Evolutionary conservation across 1,140 invertebrate genomes (phyloP).

Genomic region (Calliopsis andreniformis): DNA sequence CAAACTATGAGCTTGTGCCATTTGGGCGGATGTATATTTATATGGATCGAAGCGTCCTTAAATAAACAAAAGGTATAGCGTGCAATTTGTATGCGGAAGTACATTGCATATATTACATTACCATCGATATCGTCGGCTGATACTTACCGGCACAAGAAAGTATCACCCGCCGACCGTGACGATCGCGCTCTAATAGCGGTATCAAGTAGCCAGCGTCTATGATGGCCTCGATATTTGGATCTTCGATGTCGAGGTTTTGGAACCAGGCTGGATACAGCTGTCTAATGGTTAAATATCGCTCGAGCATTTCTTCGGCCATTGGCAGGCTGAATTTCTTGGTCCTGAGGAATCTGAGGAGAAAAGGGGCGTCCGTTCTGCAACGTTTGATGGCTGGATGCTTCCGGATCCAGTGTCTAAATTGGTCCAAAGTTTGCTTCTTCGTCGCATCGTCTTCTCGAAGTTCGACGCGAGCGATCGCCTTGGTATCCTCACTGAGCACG

Average conservation of each 20-base stretch:
- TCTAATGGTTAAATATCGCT: constrained; percentile 91
- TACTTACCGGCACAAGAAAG: constrained; percentile 86
- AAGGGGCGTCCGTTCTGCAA: constrained; percentile 89
- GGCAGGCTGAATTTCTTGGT: constrained; percentile 93
- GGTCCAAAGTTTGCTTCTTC: constrained; percentile 85
- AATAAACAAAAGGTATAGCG: constrained; percentile 26
- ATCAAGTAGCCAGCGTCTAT: constrained; percentile 91
- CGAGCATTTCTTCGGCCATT: constrained; percentile 91
- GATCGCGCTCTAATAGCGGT: constrained; percentile 88
- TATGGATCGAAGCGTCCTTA: constrained; percentile 88
- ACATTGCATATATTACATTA: no score
- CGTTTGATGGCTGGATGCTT: constrained; percentile 89
- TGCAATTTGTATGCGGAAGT: not conserved
- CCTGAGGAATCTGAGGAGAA: constrained; percentile 91
- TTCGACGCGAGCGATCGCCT: constrained; percentile 85
- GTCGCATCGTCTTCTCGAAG: constrained; percentile 87
- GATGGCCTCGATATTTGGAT: constrained; percentile 88
- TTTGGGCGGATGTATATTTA: constrained; percentile 87
- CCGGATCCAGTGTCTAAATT: constrained; percentile 89
- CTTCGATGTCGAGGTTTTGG: constrained; percentile 87
- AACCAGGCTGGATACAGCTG: constrained; percentile 93
- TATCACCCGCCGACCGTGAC: constrained; percentile 87
- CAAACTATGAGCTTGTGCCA: constrained; percentile 89
- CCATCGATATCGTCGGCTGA: not conserved
- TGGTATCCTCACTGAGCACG: constrained; percentile 77